These are phyloP conservation scores for Timandra comae DNA, from an alignment of 2,888 invertebrate genomes.

Conservation along the genomic window DNA sequence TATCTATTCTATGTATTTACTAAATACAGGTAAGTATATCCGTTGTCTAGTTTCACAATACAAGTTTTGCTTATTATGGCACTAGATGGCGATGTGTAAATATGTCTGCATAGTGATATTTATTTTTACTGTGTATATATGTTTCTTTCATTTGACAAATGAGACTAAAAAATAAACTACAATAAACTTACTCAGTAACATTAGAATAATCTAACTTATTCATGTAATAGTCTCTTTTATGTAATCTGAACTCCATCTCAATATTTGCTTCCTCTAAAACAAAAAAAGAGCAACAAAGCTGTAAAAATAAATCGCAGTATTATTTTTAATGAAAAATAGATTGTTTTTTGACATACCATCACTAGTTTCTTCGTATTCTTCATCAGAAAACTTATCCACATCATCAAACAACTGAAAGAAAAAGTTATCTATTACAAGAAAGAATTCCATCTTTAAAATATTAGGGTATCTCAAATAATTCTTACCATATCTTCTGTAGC, in stretches of 20 bases:
- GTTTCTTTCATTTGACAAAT: no score
- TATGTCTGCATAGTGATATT: no score
- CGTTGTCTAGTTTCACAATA: no score
- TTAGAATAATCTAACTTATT: conserved; percentile 89
- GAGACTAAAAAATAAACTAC: not conserved
- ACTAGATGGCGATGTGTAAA: no score
- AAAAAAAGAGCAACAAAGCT: no score
- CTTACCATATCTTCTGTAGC: conserved; percentile 79
- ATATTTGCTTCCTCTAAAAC: conserved; percentile 75
- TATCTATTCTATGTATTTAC: no score
- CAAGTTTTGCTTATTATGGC: no score
- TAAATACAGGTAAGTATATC: no score
- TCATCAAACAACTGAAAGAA: conserved; percentile 48
- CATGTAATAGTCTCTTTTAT: conserved; percentile 94
- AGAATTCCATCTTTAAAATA: conserved; percentile 7
- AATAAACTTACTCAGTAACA: conserved; percentile 80
- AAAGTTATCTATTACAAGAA: no score
- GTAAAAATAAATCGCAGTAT: not conserved
- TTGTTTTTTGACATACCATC: conserved; percentile 53
- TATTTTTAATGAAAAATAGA: conserved; percentile 17
- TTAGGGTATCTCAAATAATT: no score
- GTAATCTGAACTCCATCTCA: conserved; percentile 85
- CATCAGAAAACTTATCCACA: conserved; percentile 23
- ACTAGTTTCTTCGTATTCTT: conserved; percentile 62
- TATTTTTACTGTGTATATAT: no score